These are phyloP conservation scores for Campopleginae sp. DNA, from an alignment of 2,888 invertebrate species.

Conservation along the genomic window DNA sequence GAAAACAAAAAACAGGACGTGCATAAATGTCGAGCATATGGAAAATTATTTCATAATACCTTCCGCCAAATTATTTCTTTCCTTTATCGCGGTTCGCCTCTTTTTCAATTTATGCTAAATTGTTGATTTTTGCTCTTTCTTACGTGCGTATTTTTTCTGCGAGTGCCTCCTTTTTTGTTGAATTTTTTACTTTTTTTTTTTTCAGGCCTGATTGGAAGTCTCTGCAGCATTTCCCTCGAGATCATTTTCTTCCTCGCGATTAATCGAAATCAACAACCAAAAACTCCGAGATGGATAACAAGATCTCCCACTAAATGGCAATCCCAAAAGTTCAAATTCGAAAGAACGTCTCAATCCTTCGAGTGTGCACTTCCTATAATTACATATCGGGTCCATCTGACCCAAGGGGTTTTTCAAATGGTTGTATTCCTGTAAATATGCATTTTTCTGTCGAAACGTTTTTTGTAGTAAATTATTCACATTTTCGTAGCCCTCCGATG, in stretches of 20 bases:
- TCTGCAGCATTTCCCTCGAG: background rate
- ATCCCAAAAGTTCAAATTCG: background rate
- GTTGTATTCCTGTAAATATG: no score
- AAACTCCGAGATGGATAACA: background rate
- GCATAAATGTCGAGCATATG: slow-evolving; percentile 5
- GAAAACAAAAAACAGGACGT: slow-evolving; percentile 19
- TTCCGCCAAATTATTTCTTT: background rate
- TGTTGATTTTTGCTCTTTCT: background rate
- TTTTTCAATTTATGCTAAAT: background rate
- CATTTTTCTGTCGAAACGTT: no score
- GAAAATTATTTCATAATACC: background rate
- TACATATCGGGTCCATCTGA: no score
- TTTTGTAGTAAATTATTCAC: no score
- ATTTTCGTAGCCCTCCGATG: no score
- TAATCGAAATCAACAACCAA: background rate
- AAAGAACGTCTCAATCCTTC: background rate
- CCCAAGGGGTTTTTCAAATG: no score
- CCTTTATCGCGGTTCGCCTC: background rate
- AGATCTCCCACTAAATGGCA: background rate
- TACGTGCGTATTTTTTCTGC: background rate
- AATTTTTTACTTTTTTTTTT: background rate
- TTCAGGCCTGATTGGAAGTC: background rate
- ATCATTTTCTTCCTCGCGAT: background rate
- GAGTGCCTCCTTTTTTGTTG: background rate
- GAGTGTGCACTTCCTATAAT: no score